These are phyloP conservation scores for Drosophila orosa DNA, from an alignment of 1,140 invertebrate species.

Conservation along the genomic window DNA sequence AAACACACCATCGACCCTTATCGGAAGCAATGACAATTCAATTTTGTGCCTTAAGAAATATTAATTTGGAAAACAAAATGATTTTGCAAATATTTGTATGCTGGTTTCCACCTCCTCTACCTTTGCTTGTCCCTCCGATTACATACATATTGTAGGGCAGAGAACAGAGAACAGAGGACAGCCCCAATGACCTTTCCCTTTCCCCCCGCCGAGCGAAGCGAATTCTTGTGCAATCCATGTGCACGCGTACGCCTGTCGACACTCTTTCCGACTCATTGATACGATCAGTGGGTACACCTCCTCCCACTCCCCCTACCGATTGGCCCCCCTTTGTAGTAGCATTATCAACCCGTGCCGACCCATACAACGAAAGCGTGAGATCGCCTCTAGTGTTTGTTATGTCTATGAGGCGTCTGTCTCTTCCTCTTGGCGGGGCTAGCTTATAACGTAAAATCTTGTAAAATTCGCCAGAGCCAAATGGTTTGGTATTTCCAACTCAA, in stretches of 20 bases:
- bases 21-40: constrained; percentile 16
- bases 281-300: constrained; percentile 14
- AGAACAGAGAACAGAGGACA: constrained; percentile 3
- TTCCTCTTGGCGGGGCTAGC: constrained; percentile 25
- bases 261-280: constrained; percentile 26
- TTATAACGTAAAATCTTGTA: constrained; percentile 67
- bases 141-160: constrained; percentile 16
- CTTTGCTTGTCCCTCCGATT: constrained; percentile 38
- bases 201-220: constrained; percentile 1
- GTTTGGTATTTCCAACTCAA: constrained; percentile 25
- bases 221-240: constrained; percentile 37
- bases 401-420: constrained; percentile 20
- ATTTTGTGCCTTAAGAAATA: constrained; percentile 7
- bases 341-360: constrained; percentile 35
- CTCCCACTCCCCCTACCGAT: constrained; percentile 1
- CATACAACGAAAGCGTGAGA: constrained; percentile 22
- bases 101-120: not conserved
- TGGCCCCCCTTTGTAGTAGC: not conserved
- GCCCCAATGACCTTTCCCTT: constrained; percentile 53
- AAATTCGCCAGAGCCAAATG: constrained; percentile 61
- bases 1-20: constrained; percentile 1
- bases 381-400: constrained; percentile 32
- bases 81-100: constrained; percentile 42
- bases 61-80: constrained; percentile 28
- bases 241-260: constrained; percentile 3